Evolutionary conservation across 2,888 invertebrate species (phyloP), one percentile per base, ranked within the genome.

Genomic region (Rambutsinella grinnellia): DNA sequence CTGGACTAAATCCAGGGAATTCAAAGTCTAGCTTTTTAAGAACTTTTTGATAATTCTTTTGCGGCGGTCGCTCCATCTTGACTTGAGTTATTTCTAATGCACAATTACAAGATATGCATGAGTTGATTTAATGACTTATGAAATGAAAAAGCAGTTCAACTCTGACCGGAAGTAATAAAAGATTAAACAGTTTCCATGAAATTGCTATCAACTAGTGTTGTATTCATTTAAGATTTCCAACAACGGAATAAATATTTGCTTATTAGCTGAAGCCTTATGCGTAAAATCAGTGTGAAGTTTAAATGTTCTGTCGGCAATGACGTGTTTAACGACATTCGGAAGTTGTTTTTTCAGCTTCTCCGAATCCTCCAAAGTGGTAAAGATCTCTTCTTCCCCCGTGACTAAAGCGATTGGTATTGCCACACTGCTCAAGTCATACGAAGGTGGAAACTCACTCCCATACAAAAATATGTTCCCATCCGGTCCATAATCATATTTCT

Each of bases 281-380:
- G 77, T 77, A 23, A 71, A 77, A 44, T 77, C 77, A 3, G 71
- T 67, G 36, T 77, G 77, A 5, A 71, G 62, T 27, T 28, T 60
- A 44, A 77, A 77, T 23, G 67, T 58, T n/a, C 67, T 57, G 57
- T 72, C 58, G 1, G 60, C 62, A 21, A 54, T 44, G 15, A 67
- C 28, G 21, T 77, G 77, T 3, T 51, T 36, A 8, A 71, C 68
- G 2, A 77, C 21, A 19, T 63, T 44, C 0, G 71, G 67, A 47
- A 77, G 49, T 1, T 46, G 23, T 27, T n/a, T 36, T 23, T 63
- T 71, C 19, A 77, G 49, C 0, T n/a, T 26, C 3, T 71, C 47
- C 15, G 51, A 47, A 49, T 77, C 77, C 71, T 70, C 44, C 2
- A 21, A n/a, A 6, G 70, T 71, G 1, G 56, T 57, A 36, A 69